Conservation (phyloP, 2,797 vertebrate genomes). For the Erethizon dorsatum region DNA sequence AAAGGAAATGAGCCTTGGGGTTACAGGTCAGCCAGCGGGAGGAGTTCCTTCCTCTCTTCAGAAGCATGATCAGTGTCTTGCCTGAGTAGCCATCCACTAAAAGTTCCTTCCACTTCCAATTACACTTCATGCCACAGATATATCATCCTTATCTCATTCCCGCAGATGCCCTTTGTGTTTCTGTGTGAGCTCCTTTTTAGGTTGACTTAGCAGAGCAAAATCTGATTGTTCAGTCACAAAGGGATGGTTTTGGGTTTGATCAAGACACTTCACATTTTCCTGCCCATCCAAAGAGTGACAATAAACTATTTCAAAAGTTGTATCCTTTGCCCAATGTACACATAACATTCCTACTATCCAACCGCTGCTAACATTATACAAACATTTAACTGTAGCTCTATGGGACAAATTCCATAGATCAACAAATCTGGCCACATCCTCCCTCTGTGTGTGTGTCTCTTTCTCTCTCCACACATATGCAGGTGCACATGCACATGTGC, state of each 20-base stretch:
- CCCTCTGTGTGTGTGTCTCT: too few species aligned
- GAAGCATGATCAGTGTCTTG: constrained; percentile 31
- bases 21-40: not conserved
- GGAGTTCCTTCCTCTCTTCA: constrained; percentile 41
- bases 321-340: not conserved
- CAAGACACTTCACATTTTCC: constrained; percentile 25
- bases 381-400: constrained; percentile 7
- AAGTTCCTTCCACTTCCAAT: constrained; percentile 87
- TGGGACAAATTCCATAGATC: constrained; percentile 29
- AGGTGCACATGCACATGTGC: not conserved
- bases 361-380: not conserved
- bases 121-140: constrained; percentile 85
- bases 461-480: not conserved
- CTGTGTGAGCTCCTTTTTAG: constrained; percentile 96
- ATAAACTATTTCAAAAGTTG: not conserved
- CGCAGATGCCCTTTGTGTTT: constrained; percentile 90
- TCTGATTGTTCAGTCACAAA: constrained; percentile 72
- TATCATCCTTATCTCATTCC: constrained; percentile 91
- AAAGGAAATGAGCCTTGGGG: not conserved
- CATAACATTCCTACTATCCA: not conserved
- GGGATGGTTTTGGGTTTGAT: constrained; percentile 14
- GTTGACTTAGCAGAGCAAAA: constrained; percentile 95
- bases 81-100: constrained; percentile 76
- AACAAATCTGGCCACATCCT: constrained; percentile 1
- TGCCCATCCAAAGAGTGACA: not conserved